phyloP scores from a whole-genome alignment of 2,113 vertebrate genomes.

The Lathamus discolor region DNA sequence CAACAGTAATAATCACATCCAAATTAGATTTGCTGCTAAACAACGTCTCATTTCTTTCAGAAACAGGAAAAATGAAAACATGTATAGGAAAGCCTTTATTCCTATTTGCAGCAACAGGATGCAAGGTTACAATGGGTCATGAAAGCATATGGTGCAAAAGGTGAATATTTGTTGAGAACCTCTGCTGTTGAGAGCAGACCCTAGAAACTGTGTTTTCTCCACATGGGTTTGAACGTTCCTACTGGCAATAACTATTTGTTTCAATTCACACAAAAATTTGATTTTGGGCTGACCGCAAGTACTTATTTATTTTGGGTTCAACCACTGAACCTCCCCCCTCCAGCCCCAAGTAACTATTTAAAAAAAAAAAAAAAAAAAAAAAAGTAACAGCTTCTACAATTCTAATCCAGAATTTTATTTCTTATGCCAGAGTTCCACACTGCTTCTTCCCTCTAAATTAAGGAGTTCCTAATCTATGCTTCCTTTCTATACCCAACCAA shows the following conservation, averaged over 20 bases:
- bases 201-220: neutral
- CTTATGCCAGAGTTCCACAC: neutral
- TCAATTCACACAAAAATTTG: constrained; percentile 12
- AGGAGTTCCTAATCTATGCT: neutral
- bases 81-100: constrained; percentile 45
- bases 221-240: neutral
- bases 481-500: neutral
- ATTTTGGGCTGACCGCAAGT: neutral
- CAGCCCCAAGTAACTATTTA: neutral
- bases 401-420: neutral
- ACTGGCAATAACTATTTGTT: neutral
- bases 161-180: constrained; percentile 16
- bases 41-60: constrained; percentile 18
- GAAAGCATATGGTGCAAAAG: constrained; percentile 18
- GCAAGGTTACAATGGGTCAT: neutral
- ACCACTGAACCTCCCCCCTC: neutral
- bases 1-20: constrained; percentile 61
- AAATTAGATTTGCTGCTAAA: constrained; percentile 56
- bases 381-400: neutral
- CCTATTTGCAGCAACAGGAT: constrained; percentile 28
- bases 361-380: neutral
- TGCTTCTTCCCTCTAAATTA: neutral
- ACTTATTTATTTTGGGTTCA: constrained; percentile 20
- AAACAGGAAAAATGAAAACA: constrained; percentile 49
- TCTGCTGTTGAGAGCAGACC: neutral